phyloP scores from a whole-genome alignment of 2,888 invertebrate species.

The Thalpophila matura region DNA sequence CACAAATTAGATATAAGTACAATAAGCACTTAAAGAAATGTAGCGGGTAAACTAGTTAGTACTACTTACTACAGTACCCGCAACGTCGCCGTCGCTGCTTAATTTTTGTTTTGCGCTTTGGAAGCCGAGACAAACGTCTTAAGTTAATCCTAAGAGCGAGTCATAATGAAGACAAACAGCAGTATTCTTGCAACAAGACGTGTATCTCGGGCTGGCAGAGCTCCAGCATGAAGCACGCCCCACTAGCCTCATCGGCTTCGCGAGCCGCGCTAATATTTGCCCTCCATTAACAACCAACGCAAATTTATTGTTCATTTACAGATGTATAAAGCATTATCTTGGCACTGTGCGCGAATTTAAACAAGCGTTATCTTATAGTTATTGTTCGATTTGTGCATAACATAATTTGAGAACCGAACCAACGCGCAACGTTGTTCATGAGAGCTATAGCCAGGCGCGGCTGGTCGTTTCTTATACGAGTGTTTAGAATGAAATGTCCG shows the following conservation, averaged over 20 bases:
- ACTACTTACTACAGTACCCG: not conserved
- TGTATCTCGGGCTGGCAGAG: constrained; percentile 68
- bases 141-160: constrained; percentile 58
- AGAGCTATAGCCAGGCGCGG: not conserved
- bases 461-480: constrained; percentile 7
- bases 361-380: constrained; percentile 34
- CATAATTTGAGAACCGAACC: constrained; percentile 12
- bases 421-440: not conserved
- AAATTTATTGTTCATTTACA: constrained; percentile 70
- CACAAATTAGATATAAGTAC: not conserved
- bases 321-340: constrained; percentile 62
- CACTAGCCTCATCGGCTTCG: constrained; percentile 57
- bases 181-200: constrained; percentile 68
- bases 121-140: constrained; percentile 46
- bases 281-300: constrained; percentile 67
- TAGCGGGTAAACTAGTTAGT: not conserved
- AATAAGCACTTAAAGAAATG: not conserved
- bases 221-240: constrained; percentile 67
- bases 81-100: not conserved
- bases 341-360: constrained; percentile 58
- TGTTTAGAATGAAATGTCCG: constrained; percentile 31
- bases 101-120: constrained; percentile 41
- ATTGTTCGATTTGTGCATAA: constrained; percentile 36
- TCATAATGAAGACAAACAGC: constrained; percentile 78
- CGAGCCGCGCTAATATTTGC: constrained; percentile 70